Base-by-base conservation (phyloP, 2,888 invertebrate species). In the Caenorhabditis doughertyi region DNA sequence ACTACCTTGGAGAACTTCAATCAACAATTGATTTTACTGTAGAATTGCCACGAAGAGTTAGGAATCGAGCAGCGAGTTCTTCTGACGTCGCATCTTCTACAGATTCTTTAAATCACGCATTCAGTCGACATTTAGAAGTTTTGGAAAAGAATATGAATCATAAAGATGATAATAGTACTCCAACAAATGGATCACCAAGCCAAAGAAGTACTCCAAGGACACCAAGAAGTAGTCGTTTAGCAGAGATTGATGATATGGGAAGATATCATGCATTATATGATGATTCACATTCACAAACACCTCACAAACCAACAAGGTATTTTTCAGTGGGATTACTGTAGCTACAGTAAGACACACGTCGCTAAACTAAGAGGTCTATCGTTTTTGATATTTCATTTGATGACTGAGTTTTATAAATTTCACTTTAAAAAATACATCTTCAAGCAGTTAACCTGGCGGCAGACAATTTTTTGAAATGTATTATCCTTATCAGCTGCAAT, bases 241-340 rank as follows among this genome's bases (percentile, higher is more conserved):
- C 89, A 1, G 87, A 88, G 60, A 84, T 89, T 67, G 89, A 89
- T 81, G 84, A 87, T 56, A 74, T 88, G 71, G 89, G 89, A 13
- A 76, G 88, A 49, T 89, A 89, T 73, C 84, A 79, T 49, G 84
- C 89, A 9, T 73, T 89, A 5, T 89, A 88, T 77, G 87, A 88
- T 70, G 81, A 84, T 53, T 72, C 84, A 23, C 81, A 80, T 56
- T 56, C 73, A 5, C 68, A 77, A 21, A 42, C 71, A 5, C 73
- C 60, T 18, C 68, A 79, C 18, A 79, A 72, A n/a, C 83, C 83
- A n/a, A 56, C 51, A 25, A 64, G 79, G 83, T 83, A 53, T 35
- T 51, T 21, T 51, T 56, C 18, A 29, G 42, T 42, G 7, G 42
- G 42, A 13, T 11, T 11, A n/a, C n/a, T n/a, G n/a, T n/a, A n/a